Evolutionary conservation across 53 echinoderm and acorn worm species (phyloP), one percentile per base, ranked within the genome.

Genomic region (Apostichopus leukothele): DNA sequence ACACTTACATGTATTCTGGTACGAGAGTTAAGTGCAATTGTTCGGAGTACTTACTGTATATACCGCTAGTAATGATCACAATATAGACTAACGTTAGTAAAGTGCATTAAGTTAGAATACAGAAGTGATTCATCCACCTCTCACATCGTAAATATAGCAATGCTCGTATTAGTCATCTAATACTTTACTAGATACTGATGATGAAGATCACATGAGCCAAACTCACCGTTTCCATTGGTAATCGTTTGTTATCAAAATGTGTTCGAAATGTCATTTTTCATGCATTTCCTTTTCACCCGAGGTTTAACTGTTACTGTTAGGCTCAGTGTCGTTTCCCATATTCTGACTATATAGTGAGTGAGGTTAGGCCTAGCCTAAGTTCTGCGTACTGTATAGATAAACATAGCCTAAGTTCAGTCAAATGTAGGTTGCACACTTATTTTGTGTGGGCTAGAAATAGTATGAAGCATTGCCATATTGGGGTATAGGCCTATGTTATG

Each of bases 101-200:
- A 74, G 74, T 74, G 16, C 19, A 9, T 11, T 0, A 12, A 25
- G 16, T 78, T 7, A 52, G 54, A 54, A n/a, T 19, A 79, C 52
- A 79, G 79, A 79, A 79, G 79, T 79, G 79, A 79, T 79, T 79
- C 79, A 79, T 79, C 79, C 79, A 79, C 27, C 53, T 52, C 79
- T 54, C 54, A 79, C 79, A 53, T 54, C 27, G 54, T 54, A 79
- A 79, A 79, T 54, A 79, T 54, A 16, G 71, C 71, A 71, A 71
- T 71, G 71, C 71, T 71, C 18, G 39, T 71, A 71, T 71, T 71
- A 71, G 71, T 71, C 71, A 71, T 71, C 71, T 71, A 71, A 71
- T 71, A 71, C 71, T 71, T 71, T n/a, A 71, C 20, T 4, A 71
- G 13, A 71, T 71, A 71, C 71, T 71, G 71, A 71, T 71, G 71